Conservation (phyloP, 1,140 invertebrate species). For the Drosophila oshimai region DNA sequence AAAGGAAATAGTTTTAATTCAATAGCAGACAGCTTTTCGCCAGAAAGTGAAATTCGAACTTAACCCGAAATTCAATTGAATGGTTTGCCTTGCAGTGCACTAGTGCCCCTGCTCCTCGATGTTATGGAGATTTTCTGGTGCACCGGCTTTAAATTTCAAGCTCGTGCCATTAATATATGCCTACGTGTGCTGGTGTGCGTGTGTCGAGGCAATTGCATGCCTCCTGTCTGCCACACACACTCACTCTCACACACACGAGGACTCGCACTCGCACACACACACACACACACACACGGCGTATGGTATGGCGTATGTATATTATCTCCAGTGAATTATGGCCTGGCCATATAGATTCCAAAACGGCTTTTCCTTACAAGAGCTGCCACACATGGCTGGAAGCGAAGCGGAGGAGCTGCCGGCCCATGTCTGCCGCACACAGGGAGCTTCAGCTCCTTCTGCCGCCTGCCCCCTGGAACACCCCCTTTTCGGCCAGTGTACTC, state of each 20-base stretch:
- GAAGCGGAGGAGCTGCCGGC: constrained; percentile 7
- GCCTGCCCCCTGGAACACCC: neutral
- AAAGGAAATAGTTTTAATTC: neutral
- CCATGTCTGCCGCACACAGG: constrained; percentile 36
- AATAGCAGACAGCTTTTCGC: neutral
- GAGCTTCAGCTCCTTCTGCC: neutral
- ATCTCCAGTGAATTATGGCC: constrained; percentile 78
- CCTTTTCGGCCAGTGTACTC: constrained; percentile 20
- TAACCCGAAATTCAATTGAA: neutral
- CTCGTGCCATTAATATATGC: constrained; percentile 47
- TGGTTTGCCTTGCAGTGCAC: neutral
- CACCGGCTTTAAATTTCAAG: constrained; percentile 39
- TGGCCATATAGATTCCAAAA: constrained; percentile 76
- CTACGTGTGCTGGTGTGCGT: neutral
- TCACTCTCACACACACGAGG: neutral
- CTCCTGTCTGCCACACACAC: constrained; percentile 33
- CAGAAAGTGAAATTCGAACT: constrained; percentile 26
- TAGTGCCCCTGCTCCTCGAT: neutral
- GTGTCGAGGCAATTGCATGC: constrained; percentile 29
- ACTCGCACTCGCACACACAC: neutral
- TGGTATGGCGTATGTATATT: constrained; percentile 70
- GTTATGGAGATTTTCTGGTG: constrained; percentile 8
- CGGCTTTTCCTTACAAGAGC: constrained; percentile 71
- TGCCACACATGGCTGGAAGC: constrained; percentile 3
- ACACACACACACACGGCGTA: neutral